Percentiles rank a stretch among this genome's conserved stretches.
Conservation (phyloP, 2,888 invertebrate genomes). For the Sinelater perroti region DNA sequence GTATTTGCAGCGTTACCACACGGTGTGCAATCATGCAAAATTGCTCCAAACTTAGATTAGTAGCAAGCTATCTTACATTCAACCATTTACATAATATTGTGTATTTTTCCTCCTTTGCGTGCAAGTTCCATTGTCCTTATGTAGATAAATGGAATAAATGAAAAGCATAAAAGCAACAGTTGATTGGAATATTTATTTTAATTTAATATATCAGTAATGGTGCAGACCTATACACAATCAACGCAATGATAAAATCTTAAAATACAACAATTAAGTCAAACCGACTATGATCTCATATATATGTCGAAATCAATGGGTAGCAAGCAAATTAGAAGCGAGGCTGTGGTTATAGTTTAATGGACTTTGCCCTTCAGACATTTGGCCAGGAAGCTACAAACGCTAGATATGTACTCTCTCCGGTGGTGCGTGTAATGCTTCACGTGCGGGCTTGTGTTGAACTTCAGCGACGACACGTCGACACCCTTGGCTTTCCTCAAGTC, state of each 20-base stretch:
- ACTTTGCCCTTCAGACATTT: constrained; percentile 62
- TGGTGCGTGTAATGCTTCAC: constrained; percentile 75
- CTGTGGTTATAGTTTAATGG: too few relatives aligned
- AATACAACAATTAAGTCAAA: constrained; percentile 1
- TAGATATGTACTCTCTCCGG: constrained; percentile 68
- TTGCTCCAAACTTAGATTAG: too few relatives aligned
- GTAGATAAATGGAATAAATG: neutral
- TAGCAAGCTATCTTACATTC: too few relatives aligned
- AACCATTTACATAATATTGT: too few relatives aligned
- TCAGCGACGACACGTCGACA: constrained; percentile 67
- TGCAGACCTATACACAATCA: neutral
- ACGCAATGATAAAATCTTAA: neutral
- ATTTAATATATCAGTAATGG: neutral
- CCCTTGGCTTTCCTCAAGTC: constrained; percentile 67
- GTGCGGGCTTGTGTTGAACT: constrained; percentile 78
- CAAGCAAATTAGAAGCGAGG: too few relatives aligned
- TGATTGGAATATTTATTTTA: neutral
- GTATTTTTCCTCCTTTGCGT: too few relatives aligned
- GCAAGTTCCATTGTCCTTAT: neutral
- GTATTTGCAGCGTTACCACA: too few relatives aligned
- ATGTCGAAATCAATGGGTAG: too few relatives aligned
- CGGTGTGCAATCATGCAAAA: too few relatives aligned
- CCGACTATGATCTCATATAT: too few relatives aligned
- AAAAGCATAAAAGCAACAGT: neutral
- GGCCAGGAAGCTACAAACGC: constrained; percentile 68